Base-by-base conservation (phyloP, 2,888 invertebrate species). In the Thymelicus acteon region DNA sequence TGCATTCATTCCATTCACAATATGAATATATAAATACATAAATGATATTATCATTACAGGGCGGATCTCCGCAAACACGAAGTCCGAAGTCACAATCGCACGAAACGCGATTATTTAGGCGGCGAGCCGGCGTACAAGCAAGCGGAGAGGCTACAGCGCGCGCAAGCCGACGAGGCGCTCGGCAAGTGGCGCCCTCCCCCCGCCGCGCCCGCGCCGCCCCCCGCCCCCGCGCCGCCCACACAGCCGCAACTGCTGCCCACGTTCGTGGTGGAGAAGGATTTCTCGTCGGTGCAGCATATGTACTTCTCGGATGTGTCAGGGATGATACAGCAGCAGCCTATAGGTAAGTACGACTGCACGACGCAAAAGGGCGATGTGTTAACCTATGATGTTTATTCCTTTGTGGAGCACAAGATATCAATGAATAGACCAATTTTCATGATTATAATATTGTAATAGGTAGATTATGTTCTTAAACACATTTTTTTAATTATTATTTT, bases 31-130 rank as follows among this genome's bases (percentile, higher is more conserved):
- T n/a, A n/a, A n/a, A n/a, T n/a, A n/a, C n/a, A n/a, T n/a, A n/a
- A n/a, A n/a, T n/a, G n/a, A n/a, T n/a, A n/a, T n/a, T n/a, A n/a
- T n/a, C n/a, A n/a, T 4, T 52, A 37, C 73, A 93, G 93, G 78
- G 92, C 93, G 0, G 93, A 93, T 52, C 85, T 93, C 1, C 88
- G 93, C n/a, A 93, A 93, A 72, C 93, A 93, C 79, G 93, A 93
- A 75, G 92, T 93, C 31, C 85, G 90, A 6, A 86, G 83, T 64
- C 93, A 93, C 84, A 91, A 93, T 72, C 88, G 93, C 44, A 82
- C 85, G n/a, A 93, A 93, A 70, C 89, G 92, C 15, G 91, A 90
- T 77, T 93, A 92, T 79, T 79, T 92, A 8, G 93, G 93, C 75
- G 93, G 93, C 40, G 93, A 93, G 77, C 93, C 93, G 0, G 81